Evolutionary conservation across 2,113 vertebrate genomes (phyloP).

Genomic region (Micromys minutus): DNA sequence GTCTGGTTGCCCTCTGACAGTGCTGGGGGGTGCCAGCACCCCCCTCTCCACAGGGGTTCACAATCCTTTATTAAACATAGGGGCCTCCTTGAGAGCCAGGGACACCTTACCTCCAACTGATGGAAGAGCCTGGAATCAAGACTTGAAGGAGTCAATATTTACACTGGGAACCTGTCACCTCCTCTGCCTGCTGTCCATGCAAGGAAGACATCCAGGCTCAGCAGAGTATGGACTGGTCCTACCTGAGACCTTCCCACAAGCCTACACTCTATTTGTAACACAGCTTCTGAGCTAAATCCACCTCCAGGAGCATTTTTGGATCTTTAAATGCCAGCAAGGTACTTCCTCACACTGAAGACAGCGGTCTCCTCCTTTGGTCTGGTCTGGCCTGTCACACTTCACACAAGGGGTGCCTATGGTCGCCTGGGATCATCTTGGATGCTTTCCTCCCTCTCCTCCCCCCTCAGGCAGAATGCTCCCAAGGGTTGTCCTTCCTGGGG

Average conservation of each 20-base stretch:
- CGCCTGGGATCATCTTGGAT: too few species aligned
- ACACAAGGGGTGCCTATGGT: neutral
- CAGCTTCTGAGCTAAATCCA: neutral
- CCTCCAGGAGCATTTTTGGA: neutral
- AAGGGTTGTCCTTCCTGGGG: neutral
- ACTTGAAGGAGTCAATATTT: neutral
- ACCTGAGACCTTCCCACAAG: neutral
- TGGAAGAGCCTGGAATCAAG: neutral
- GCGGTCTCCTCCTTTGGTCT: neutral
- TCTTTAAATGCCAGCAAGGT: neutral
- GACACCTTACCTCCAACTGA: neutral
- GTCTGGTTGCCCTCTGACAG: neutral
- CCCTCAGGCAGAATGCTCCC: neutral
- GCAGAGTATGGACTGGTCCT: neutral
- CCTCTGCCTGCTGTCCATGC: neutral
- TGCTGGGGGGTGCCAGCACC: neutral
- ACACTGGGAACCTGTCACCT: neutral
- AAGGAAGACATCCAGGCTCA: neutral
- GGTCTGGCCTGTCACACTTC: neutral
- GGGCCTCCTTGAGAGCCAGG: neutral
- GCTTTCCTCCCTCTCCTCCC: neutral
- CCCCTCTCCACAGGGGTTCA: neutral
- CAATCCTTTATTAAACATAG: conserved; percentile 62
- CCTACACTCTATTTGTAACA: neutral
- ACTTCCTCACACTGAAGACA: neutral